Base-by-base conservation (phyloP, 2,113 vertebrate genomes). In the Rhinoptilus africanus region DNA sequence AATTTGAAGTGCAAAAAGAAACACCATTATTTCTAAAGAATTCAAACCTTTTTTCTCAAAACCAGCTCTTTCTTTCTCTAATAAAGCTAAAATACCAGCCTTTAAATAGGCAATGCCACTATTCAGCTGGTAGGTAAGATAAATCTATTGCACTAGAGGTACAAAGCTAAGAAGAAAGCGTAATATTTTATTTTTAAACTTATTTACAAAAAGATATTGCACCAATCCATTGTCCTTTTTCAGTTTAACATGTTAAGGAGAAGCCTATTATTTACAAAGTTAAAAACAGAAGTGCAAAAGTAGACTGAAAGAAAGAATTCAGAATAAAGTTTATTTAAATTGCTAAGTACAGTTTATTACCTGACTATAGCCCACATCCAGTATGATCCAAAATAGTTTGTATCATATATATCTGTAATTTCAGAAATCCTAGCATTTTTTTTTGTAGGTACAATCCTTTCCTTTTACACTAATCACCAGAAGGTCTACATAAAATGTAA, bases 171-270 rank as follows among this genome's bases (percentile, higher is more conserved):
- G 53, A 95, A 89, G 63, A 88, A 96, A 79, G 78, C 53, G 78
- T 63, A 92, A 73, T 86, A 91, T 96, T 97, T 98, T 98, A 98
- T 95, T 97, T 96, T 94, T 86, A 88, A 93, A 88, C 39, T 72
- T 97, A 96, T 96, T 98, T 98, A 97, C 93, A 97, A 93, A 86
- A 97, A 97, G 66, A 96, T 95, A 97, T 98, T 97, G 96, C 96
- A 97, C 93, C 73, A 89, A 79, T 89, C 91, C 96, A 91, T 80
- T 85, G 72, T 84, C 88, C 87, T 91, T 72, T 89, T 91, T 63
- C 82, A 91, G 68, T 95, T 91, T 88, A 94, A 95, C 69, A 92
- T 24, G n/a, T 93, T 91, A 96, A 88, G 93, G 86, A 85, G 90
- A 94, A 96, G 64, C 43, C 41, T 95, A 67, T 75, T 95, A 83